These are phyloP conservation scores for Oxycera nigricornis DNA, from an alignment of 2,888 invertebrate genomes.

Conservation along the genomic window DNA sequence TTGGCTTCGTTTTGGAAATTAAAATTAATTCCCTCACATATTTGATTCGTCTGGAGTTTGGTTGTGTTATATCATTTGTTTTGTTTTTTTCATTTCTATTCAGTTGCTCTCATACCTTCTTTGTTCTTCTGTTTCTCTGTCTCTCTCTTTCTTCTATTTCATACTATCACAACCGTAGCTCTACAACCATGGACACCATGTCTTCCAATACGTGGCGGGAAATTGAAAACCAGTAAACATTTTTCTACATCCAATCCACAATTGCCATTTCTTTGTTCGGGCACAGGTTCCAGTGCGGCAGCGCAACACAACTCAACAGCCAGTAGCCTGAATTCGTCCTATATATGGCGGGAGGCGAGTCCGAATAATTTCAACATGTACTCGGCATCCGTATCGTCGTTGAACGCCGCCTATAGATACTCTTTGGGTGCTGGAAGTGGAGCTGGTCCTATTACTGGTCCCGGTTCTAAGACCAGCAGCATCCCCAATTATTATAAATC, in stretches of 20 bases:
- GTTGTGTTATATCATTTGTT: constrained; percentile 41
- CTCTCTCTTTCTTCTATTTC: constrained; percentile 50
- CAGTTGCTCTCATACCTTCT: constrained; percentile 47
- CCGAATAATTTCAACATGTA: constrained; percentile 62
- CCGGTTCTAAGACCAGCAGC: constrained; percentile 43
- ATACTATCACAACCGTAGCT: constrained; percentile 53
- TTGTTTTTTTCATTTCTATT: background rate
- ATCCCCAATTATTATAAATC: constrained; percentile 50
- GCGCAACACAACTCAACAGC: constrained; percentile 56
- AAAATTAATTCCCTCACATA: background rate
- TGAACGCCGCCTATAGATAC: constrained; percentile 58
- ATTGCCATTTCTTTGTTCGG: constrained; percentile 58
- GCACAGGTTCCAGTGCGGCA: constrained; percentile 46
- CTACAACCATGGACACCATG: constrained; percentile 63
- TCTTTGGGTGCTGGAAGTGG: constrained; percentile 51
- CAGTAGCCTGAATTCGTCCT: constrained; percentile 61
- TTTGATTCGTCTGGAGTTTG: constrained; percentile 53
- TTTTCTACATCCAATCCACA: constrained; percentile 63
- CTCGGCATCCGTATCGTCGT: constrained; percentile 60
- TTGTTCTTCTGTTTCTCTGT: constrained; percentile 49
- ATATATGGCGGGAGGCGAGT: constrained; percentile 62
- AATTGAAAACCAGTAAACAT: constrained; percentile 62
- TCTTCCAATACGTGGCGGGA: constrained; percentile 62
- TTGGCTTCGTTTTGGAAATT: no score
- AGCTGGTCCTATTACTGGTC: constrained; percentile 44